These are phyloP conservation scores for Ricordea florida DNA, from an alignment of 92 coral and sea anemone genomes.

Conservation along the genomic window DNA sequence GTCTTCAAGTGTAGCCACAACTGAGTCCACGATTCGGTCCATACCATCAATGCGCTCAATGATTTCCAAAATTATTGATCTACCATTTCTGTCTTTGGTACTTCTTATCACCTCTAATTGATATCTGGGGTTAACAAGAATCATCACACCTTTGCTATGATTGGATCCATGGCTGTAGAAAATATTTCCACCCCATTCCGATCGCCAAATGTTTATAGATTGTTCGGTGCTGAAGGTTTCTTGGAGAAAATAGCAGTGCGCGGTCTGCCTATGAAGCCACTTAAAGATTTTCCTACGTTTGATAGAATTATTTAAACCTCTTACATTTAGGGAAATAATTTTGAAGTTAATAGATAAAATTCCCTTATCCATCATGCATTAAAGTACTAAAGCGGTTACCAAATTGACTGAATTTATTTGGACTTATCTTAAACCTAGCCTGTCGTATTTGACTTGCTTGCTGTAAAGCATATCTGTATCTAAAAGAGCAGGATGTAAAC, in stretches of 20 bases:
- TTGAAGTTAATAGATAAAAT: background rate
- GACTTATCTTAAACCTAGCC: constrained; percentile 9
- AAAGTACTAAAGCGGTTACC: constrained; percentile 4
- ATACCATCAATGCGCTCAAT: no score
- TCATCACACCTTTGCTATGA: constrained; percentile 39
- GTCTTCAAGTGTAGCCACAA: no score
- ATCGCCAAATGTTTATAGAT: constrained; percentile 15
- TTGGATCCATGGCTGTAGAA: constrained; percentile 44
- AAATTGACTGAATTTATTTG: background rate
- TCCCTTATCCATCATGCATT: background rate
- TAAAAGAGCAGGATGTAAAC: constrained; percentile 10
- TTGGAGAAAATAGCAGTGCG: constrained; percentile 22
- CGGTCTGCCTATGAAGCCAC: constrained; percentile 30
- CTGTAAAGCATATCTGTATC: constrained; percentile 1
- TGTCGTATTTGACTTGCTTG: constrained; percentile 9
- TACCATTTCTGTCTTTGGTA: constrained; percentile 25
- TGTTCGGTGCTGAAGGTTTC: constrained; percentile 20
- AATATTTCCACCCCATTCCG: constrained; percentile 49
- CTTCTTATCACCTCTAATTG: constrained; percentile 19
- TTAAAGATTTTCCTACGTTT: constrained; percentile 27
- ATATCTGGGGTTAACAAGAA: constrained; percentile 27
- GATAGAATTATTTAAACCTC: background rate
- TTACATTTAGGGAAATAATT: constrained; percentile 3
- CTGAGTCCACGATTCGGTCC: no score
- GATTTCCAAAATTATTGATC: constrained; percentile 23